Evolutionary conservation across 2,797 vertebrate genomes (phyloP), one percentile per base, ranked within the genome.

Genomic region (Sorex maritimensis): DNA sequence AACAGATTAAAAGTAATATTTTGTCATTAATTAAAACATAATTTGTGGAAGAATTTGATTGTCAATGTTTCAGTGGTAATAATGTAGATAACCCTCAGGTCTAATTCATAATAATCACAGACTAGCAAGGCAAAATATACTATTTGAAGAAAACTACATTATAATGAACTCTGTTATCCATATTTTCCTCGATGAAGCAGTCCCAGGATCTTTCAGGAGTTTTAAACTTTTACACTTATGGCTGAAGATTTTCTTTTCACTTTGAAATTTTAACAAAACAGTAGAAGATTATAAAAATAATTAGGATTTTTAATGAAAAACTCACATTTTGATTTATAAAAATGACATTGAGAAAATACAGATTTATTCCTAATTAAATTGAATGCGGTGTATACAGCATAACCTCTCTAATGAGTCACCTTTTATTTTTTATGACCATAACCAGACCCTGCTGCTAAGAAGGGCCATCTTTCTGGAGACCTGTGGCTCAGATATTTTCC

Each of bases 1-100:
- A 89, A 80, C 92, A 96, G 96, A 98, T 98, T 97, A 95, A 97
- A 97, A 96, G 85, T 96, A 77, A 94, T 92, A 97, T 94, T 97
- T 96, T 52, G 55, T 52, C 71, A 34, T 96, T 97, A 97, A 98
- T 97, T 97, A 97, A 98, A 97, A 97, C 55, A 0, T 26, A 77
- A 74, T 93, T 97, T 96, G 91, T 93, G 78, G 63, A 69, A 71
- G 69, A 44, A 94, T 95, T 96, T 97, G 95, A 92, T 93, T 94
- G 78, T 63, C 96, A 97, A 90, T 72, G 85, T 93, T 88, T 86
- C 52, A 87, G 24, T 74, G 68, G 19, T 69, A 46, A 82, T 15
- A 78, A 55, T 69, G 63, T 28, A 88, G 80, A 81, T 86, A 75
- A 84, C 21, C 91, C 68, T 95, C 96, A 85, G 55, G 77, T 81